A percentile compares a stretch with the other conserved stretches of the same genome.
Evolutionary conservation across 2,797 vertebrate genomes (phyloP).

Genomic region (Salmo trutta): DNA sequence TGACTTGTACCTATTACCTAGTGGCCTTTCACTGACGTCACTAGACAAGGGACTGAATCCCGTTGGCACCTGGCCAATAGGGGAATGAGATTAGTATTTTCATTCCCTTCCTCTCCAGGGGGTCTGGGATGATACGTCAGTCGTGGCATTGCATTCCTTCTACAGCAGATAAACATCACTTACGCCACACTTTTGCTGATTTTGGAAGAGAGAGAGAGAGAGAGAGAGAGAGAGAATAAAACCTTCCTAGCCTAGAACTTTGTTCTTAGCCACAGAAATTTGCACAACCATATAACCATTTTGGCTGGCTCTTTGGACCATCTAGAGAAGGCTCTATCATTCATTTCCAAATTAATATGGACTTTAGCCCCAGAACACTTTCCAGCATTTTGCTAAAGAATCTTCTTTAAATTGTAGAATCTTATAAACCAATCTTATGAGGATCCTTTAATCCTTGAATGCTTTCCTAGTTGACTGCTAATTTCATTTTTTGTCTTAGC

Average conservation of each 20-base stretch:
- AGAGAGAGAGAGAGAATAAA: background rate
- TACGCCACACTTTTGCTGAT: constrained; percentile 16
- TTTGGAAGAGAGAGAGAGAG: background rate
- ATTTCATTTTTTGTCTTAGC: too few species aligned
- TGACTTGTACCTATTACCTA: constrained; percentile 32
- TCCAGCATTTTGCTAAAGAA: background rate
- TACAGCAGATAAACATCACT: constrained; percentile 48
- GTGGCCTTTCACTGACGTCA: constrained; percentile 31
- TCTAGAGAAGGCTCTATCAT: background rate
- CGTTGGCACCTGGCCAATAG: constrained; percentile 15
- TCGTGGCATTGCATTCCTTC: constrained; percentile 46
- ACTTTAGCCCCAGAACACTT: background rate
- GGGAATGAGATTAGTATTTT: constrained; percentile 29
- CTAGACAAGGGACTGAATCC: background rate
- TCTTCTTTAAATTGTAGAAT: background rate
- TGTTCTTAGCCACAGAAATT: too few species aligned
- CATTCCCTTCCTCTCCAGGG: constrained; percentile 30
- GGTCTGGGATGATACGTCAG: constrained; percentile 46
- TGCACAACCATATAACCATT: background rate
- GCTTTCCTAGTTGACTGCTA: too few species aligned
- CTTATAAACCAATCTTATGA: background rate
- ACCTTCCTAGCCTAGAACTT: background rate
- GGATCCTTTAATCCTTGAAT: too few species aligned
- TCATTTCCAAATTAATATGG: background rate
- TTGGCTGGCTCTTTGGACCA: background rate